Evolutionary conservation across 2,113 vertebrate species (phyloP).

Genomic region (Pomatostomus ruficeps): DNA sequence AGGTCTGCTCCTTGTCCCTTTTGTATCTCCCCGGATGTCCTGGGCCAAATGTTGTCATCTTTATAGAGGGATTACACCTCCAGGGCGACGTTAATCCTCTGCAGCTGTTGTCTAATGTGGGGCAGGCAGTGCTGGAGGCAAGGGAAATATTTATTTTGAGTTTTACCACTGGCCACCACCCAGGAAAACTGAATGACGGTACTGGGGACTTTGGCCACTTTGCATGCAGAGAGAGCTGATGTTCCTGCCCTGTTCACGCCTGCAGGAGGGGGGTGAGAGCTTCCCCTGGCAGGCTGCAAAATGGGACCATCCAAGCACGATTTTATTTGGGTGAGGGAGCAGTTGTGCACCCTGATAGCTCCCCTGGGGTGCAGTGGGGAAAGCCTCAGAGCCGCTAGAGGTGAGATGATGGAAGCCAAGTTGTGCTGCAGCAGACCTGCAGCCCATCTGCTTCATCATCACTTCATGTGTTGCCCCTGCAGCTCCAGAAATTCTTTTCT

Average conservation of each 20-base stretch:
- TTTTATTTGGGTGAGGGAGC: neutral
- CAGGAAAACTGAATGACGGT: neutral
- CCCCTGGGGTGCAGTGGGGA: neutral
- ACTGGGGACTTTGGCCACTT: neutral
- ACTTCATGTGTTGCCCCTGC: accelerated
- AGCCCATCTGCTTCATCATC: neutral
- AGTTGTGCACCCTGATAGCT: neutral
- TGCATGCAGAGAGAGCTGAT: neutral
- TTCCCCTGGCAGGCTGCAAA: neutral
- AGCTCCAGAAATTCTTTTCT: neutral
- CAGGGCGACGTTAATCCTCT: neutral
- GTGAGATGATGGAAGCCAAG: neutral
- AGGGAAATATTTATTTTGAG: conserved; percentile 61
- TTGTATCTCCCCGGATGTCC: neutral
- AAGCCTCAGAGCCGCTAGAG: accelerated
- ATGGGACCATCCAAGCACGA: neutral
- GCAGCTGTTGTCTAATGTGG: conserved; percentile 53
- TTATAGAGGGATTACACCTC: neutral
- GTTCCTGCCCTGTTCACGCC: neutral
- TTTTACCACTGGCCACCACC: conserved; percentile 51
- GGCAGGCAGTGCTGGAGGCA: neutral
- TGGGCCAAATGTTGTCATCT: neutral
- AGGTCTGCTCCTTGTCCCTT: neutral
- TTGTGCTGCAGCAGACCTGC: neutral
- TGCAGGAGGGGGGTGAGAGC: neutral